Conservation (phyloP, 2,888 invertebrate genomes). For the Aethes cnicana region DNA sequence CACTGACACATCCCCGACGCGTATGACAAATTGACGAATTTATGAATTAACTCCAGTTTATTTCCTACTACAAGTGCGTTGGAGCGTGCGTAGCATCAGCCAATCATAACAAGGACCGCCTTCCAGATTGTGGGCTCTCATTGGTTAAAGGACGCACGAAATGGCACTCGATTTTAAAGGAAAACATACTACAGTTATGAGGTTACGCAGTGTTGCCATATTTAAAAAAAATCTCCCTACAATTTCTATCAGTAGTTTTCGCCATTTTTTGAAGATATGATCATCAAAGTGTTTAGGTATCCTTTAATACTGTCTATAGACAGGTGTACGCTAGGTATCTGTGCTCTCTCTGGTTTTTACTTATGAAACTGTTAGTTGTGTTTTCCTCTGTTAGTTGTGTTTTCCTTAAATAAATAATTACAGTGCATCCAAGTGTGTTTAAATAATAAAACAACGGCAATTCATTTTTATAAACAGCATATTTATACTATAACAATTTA, state of each 20-base stretch:
- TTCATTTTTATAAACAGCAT: too few species aligned
- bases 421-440: too few species aligned
- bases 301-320: too few species aligned
- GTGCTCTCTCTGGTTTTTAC: too few species aligned
- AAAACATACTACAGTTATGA: slow-evolving; percentile 24
- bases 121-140: neutral
- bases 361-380: too few species aligned
- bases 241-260: neutral
- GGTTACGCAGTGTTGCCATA: slow-evolving; percentile 18
- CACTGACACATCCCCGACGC: slow-evolving; percentile 79
- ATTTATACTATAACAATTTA: too few species aligned
- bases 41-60: slow-evolving; percentile 29
- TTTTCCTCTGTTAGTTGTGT: too few species aligned
- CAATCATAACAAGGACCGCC: slow-evolving; percentile 12
- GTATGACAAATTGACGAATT: slow-evolving; percentile 70
- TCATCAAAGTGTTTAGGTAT: too few species aligned
- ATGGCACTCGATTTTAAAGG: neutral
- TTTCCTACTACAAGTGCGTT: slow-evolving; percentile 12
- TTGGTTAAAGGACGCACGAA: slow-evolving; percentile 2
- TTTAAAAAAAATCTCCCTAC: neutral
- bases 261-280: too few species aligned
- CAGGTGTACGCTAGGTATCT: too few species aligned
- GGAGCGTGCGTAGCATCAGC: neutral
- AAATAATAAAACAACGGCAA: too few species aligned
- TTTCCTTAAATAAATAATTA: too few species aligned